phyloP scores from a whole-genome alignment of 2,888 invertebrate genomes.

The Diarsia brunnea region DNA sequence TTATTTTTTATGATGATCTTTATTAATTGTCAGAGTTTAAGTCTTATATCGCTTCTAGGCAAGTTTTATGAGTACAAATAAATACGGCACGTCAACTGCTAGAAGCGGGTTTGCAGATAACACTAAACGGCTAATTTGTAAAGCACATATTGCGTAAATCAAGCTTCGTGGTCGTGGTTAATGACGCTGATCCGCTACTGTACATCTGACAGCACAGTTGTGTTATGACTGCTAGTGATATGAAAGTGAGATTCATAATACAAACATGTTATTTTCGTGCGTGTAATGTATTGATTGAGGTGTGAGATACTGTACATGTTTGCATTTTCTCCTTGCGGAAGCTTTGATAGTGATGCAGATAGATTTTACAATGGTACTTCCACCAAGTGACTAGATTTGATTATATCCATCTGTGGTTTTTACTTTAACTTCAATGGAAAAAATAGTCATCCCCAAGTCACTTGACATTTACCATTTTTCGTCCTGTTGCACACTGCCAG shows the following conservation, averaged over 20 bases:
- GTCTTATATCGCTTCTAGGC: slow-evolving; percentile 71
- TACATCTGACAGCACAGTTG: slow-evolving; percentile 73
- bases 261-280: slow-evolving; percentile 66
- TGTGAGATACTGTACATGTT: slow-evolving; percentile 49
- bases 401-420: background rate
- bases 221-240: slow-evolving; percentile 72
- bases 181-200: slow-evolving; percentile 78
- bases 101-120: slow-evolving; percentile 80
- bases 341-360: slow-evolving; percentile 4
- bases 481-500: background rate
- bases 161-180: slow-evolving; percentile 78
- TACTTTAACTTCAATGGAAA: background rate
- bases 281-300: slow-evolving; percentile 54
- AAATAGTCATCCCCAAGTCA: background rate
- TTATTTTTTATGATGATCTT: slow-evolving; percentile 42
- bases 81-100: slow-evolving; percentile 74
- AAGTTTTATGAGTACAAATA: slow-evolving; percentile 66
- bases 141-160: slow-evolving; percentile 83
- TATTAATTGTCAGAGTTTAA: slow-evolving; percentile 36
- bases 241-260: slow-evolving; percentile 74
- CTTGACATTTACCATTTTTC: background rate
- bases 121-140: slow-evolving; percentile 87
- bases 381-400: background rate
- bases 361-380: background rate
- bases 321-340: slow-evolving; percentile 37